These are phyloP conservation scores for Sapajus apella DNA, from an alignment of 2,113 vertebrate species.

Conservation along the genomic window DNA sequence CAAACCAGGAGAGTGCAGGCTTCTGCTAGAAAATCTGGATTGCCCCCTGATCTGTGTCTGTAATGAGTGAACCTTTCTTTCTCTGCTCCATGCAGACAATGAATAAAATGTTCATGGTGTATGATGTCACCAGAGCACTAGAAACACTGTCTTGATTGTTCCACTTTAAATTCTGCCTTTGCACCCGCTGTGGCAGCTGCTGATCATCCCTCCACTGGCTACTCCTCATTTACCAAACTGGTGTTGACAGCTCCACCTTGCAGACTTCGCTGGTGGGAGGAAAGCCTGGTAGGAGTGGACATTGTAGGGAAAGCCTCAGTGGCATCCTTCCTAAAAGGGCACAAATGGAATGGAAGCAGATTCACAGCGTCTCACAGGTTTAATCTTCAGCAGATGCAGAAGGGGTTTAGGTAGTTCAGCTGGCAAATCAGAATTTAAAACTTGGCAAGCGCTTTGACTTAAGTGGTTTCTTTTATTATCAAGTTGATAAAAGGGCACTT, in stretches of 20 bases:
- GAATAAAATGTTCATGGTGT: slow-evolving; percentile 47
- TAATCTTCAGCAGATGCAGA: neutral
- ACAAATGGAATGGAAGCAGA: neutral
- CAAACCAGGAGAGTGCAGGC: slow-evolving; percentile 41
- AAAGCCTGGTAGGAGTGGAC: neutral
- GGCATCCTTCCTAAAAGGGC: neutral
- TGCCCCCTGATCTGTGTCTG: neutral
- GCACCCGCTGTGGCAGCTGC: neutral
- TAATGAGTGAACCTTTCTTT: slow-evolving; percentile 59
- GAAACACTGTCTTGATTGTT: slow-evolving; percentile 48
- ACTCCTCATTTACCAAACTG: neutral
- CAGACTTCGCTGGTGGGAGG: neutral
- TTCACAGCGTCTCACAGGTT: neutral
- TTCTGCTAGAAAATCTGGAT: slow-evolving; percentile 38
- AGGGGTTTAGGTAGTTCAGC: neutral
- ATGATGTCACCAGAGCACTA: slow-evolving; percentile 32
- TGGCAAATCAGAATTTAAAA: neutral
- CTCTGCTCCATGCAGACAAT: slow-evolving; percentile 32
- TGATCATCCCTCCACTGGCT: neutral
- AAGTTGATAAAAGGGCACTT: neutral
- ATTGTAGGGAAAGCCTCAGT: neutral
- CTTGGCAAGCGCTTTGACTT: neutral
- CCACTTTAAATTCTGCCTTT: slow-evolving; percentile 38
- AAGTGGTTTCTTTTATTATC: neutral
- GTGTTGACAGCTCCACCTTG: neutral